phyloP scores from a whole-genome alignment of 2,888 invertebrate species.

The Dryobota labecula region DNA sequence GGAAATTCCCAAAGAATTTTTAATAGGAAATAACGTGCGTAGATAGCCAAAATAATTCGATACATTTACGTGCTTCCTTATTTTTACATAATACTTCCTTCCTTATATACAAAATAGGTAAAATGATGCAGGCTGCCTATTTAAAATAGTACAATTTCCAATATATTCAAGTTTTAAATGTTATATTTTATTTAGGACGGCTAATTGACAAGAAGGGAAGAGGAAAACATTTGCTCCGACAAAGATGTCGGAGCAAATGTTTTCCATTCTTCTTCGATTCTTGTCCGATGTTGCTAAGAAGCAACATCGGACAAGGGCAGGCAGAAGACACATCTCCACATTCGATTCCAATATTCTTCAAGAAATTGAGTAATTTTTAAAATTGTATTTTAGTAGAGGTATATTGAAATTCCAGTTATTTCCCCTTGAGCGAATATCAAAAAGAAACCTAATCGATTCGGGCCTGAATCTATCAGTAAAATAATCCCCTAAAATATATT shows the following conservation, averaged over 20 bases:
- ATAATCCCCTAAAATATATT: neutral
- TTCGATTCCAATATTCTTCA: neutral
- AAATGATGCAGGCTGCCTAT: neutral
- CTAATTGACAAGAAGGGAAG: neutral
- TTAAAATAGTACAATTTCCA: neutral
- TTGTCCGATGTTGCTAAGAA: no score
- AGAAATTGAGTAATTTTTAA: neutral
- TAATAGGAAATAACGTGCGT: neutral
- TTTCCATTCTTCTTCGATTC: no score
- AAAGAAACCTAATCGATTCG: neutral
- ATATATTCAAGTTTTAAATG: neutral
- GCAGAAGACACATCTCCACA: neutral
- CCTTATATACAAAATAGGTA: neutral
- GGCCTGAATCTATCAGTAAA: neutral
- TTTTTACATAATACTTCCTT: constrained; percentile 15
- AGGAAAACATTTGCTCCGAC: neutral
- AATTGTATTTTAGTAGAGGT: neutral
- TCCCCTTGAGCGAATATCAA: no score
- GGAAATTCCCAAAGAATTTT: no score
- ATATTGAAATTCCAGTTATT: neutral
- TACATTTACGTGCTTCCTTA: neutral
- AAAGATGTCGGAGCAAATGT: no score
- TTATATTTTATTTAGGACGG: neutral
- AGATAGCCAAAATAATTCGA: neutral
- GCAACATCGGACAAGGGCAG: neutral